Conservation (phyloP, 2,113 vertebrate genomes). For the Chaenogobius annularis region DNA sequence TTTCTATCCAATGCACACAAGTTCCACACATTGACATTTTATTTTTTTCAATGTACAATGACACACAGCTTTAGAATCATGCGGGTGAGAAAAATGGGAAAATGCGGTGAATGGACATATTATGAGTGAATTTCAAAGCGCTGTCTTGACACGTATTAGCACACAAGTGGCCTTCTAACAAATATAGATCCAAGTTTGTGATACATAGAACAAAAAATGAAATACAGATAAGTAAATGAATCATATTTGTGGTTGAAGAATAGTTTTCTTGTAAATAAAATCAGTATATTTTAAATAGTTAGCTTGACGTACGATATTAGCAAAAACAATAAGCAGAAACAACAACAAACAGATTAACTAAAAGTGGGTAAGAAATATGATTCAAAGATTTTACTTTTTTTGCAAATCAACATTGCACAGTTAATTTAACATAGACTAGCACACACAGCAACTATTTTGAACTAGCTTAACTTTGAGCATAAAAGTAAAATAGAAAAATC, state of each 20-base stretch:
- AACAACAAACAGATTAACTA: neutral
- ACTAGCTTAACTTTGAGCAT: conserved; percentile 19
- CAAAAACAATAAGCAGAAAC: neutral
- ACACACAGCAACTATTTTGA: neutral
- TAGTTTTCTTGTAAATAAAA: neutral
- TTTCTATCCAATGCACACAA: conserved; percentile 30
- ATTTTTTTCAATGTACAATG: conserved; percentile 69
- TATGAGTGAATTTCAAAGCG: neutral
- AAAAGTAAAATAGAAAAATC: conserved; percentile 47
- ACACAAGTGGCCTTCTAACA: neutral
- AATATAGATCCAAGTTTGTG: neutral
- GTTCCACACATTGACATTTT: conserved; percentile 62
- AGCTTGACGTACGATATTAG: neutral
- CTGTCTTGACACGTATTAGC: neutral
- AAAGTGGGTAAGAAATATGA: neutral
- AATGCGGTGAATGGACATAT: conserved; percentile 14
- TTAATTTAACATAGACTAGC: neutral
- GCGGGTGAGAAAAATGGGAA: conserved; percentile 63
- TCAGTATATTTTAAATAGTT: neutral
- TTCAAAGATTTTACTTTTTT: neutral
- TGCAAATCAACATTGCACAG: neutral
- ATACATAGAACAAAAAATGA: conserved; percentile 14
- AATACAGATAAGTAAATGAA: neutral
- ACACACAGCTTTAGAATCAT: conserved; percentile 63
- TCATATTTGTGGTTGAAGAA: neutral